phyloP scores from a whole-genome alignment of 1,140 invertebrate genomes.

The Mizuhopecten yessoensis region DNA sequence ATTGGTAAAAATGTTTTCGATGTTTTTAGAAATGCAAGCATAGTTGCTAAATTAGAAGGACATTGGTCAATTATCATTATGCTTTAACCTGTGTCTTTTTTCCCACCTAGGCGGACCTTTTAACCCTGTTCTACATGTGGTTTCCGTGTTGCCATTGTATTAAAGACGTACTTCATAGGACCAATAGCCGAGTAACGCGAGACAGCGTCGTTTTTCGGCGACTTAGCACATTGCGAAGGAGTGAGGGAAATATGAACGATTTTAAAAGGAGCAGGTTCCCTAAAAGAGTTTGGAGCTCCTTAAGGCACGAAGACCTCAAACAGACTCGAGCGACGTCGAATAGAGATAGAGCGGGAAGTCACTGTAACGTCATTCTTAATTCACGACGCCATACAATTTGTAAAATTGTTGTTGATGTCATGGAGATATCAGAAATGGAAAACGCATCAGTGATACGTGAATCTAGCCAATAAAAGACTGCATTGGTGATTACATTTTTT shows the following conservation, averaged over 20 bases:
- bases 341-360: neutral
- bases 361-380: neutral
- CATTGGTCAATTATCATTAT: too few species aligned
- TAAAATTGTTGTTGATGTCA: neutral
- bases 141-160: slow-evolving; percentile 33
- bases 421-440: slow-evolving; percentile 11
- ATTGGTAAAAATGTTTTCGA: too few species aligned
- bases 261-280: slow-evolving; percentile 14
- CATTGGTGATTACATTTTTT: neutral
- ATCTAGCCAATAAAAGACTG: neutral
- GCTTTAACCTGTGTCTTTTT: too few species aligned
- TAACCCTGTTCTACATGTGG: slow-evolving; percentile 32
- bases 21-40: too few species aligned
- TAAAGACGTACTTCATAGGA: neutral
- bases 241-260: slow-evolving; percentile 15
- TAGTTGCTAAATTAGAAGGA: too few species aligned
- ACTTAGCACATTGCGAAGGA: neutral
- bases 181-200: neutral
- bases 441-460: neutral
- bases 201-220: neutral
- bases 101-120: neutral
- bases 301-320: neutral
- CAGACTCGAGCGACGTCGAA: neutral
- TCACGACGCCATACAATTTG: slow-evolving; percentile 2
- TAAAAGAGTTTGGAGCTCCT: neutral